Percentiles rank a stretch among this genome's conserved stretches.
Conservation (phyloP, 2,113 vertebrate species). For the Canis aureus region DNA sequence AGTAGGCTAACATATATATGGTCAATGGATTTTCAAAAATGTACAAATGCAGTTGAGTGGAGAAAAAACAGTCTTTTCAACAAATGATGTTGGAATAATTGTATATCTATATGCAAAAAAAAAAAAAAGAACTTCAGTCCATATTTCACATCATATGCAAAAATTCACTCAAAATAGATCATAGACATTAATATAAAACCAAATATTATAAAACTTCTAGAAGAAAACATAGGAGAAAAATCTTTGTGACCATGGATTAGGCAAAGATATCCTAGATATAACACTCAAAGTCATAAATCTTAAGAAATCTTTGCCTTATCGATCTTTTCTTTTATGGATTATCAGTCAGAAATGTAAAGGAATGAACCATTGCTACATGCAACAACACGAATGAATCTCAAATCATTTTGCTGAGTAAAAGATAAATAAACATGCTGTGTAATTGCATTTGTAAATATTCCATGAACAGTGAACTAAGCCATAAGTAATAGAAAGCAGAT, state of each 20-base stretch:
- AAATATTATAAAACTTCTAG: neutral
- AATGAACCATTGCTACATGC: neutral
- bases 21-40: neutral
- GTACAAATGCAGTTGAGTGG: neutral
- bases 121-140: neutral
- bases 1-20: neutral
- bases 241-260: neutral
- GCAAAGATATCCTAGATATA: neutral
- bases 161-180: neutral
- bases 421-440: neutral
- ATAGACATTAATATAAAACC: neutral
- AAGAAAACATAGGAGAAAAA: neutral
- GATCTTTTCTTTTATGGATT: neutral
- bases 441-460: neutral
- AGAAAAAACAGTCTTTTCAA: neutral
- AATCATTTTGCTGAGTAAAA: neutral
- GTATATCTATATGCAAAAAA: neutral
- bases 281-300: neutral
- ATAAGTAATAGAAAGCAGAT: neutral
- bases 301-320: neutral
- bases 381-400: neutral
- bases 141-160: neutral
- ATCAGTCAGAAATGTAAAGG: neutral
- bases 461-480: neutral
- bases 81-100: neutral